These are phyloP conservation scores for Pseudachorutes palmiensis DNA, from an alignment of 1,140 invertebrate species.

Conservation along the genomic window DNA sequence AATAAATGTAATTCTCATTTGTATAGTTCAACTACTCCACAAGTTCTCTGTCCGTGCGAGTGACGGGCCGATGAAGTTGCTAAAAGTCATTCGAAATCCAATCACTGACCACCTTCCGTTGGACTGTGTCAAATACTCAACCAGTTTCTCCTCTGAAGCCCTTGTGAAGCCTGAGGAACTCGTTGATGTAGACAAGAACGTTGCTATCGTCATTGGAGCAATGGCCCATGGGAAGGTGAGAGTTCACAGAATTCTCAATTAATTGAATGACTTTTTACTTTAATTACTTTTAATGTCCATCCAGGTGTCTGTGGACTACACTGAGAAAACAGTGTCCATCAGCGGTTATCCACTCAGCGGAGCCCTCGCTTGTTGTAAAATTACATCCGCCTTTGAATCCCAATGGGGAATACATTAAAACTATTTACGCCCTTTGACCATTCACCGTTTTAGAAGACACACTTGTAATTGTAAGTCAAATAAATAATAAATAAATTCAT, in stretches of 20 bases:
- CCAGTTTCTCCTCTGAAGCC: conserved; percentile 78
- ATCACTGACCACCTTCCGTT: conserved; percentile 90
- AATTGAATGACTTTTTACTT: conserved; percentile 1
- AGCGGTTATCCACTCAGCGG: conserved; percentile 94
- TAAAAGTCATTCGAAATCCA: conserved; percentile 98
- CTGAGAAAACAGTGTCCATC: conserved; percentile 81
- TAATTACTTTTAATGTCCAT: conserved; percentile 8
- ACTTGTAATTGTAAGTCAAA: too few relatives aligned
- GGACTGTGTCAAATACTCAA: conserved; percentile 81
- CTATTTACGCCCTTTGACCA: too few relatives aligned
- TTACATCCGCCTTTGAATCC: conserved; percentile 96
- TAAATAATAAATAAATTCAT: too few relatives aligned
- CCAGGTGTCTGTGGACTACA: conserved; percentile 77
- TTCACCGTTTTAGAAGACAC: too few relatives aligned
- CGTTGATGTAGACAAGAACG: conserved; percentile 67
- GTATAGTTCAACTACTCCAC: conserved; percentile 89
- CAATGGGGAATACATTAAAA: conserved; percentile 73
- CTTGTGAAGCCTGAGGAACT: conserved; percentile 68
- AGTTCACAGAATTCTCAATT: not conserved
- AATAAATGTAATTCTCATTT: too few relatives aligned
- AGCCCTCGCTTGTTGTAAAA: conserved; percentile 88
- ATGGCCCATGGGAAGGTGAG: conserved; percentile 90
- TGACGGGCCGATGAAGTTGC: conserved; percentile 77
- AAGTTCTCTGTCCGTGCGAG: conserved; percentile 85
- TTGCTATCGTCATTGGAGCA: conserved; percentile 87